Evolutionary conservation across 2,888 invertebrate genomes (phyloP).

Genomic region (Eristalis tenax): DNA sequence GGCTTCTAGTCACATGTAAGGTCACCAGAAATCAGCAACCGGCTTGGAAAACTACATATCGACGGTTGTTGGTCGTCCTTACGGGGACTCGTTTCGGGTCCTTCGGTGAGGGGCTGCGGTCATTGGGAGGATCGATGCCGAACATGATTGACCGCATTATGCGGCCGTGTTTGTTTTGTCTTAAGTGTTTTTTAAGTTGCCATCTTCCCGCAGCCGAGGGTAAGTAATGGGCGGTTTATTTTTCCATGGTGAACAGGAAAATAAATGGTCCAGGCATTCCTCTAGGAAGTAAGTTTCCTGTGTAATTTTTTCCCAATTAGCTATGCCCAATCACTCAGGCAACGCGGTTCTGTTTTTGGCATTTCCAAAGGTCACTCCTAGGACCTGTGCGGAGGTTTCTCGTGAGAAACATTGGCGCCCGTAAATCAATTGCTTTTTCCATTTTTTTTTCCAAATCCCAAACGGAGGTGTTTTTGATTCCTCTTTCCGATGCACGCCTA

Average conservation of each 20-base stretch:
- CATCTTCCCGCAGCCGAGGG: neutral
- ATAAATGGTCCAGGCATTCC: slow-evolving; percentile 6
- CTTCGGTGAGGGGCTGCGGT: neutral
- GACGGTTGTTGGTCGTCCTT: too few species aligned
- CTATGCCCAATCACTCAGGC: slow-evolving; percentile 15
- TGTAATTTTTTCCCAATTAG: slow-evolving; percentile 66
- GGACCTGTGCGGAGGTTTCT: neutral
- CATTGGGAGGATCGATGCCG: neutral
- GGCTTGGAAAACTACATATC: neutral
- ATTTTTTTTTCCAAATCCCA: slow-evolving; percentile 25
- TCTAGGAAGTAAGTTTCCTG: slow-evolving; percentile 56
- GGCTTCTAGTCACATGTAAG: too few species aligned
- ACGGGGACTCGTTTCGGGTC: too few species aligned
- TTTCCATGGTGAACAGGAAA: neutral
- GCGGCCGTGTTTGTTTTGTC: neutral
- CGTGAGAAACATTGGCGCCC: slow-evolving; percentile 18
- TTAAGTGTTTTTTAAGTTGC: neutral
- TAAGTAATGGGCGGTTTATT: neutral
- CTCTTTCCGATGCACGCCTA: slow-evolving; percentile 39
- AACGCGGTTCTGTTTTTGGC: neutral
- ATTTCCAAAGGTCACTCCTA: neutral
- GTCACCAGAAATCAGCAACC: neutral
- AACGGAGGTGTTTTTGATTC: slow-evolving; percentile 43
- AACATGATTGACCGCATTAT: neutral
- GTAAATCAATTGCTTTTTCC: slow-evolving; percentile 42